Evolutionary conservation across 2,113 vertebrate species (phyloP), one percentile per base, ranked within the genome.

Genomic region (Bungarus multicinctus): DNA sequence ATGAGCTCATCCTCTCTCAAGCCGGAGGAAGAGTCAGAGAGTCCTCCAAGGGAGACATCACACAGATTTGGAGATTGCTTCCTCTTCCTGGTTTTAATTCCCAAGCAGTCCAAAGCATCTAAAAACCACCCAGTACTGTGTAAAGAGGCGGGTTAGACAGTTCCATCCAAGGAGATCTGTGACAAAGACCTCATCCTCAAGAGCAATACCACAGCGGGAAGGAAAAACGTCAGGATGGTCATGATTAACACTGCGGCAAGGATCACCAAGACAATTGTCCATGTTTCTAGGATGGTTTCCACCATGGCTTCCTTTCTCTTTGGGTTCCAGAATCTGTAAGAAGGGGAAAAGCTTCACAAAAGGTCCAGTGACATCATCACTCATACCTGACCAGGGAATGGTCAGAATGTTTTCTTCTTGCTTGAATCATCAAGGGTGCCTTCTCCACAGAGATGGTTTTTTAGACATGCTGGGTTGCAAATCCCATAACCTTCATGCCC

Each of bases 261-360:
- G 91, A 98, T 97, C 0, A 98, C 96, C 92, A 98, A 92, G 87
- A 96, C 30, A 54, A 98, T 97, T 57, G 93, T 69, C 97, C 97
- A 98, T 0, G 96, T 93, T 2, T 95, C 74, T 74, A 98, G 92
- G 34, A 96, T 4, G 0, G 93, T 94, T 27, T 60, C 54, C 86
- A 94, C 69, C 92, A 86, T 91, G 1, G 5, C 57, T 6, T 86
- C 60, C 81, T 11, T 88, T 74, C 60, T 91, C 2, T 27, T 52
- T 43, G 18, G 12, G 22, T 23, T 52, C 43, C 88, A 89, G 86
- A 93, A 92, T 54, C 93, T 96, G 89, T 14, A 85, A 94, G 86
- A 58, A 2, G 18, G 50, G 34, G 94, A 74, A 60, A 50, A 30
- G 25, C 20, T 10, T 53, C 64, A 90, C 14, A 22, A 27, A 54